These are phyloP conservation scores for Drosophila histrio DNA, from an alignment of 2,888 invertebrate genomes.

Conservation along the genomic window DNA sequence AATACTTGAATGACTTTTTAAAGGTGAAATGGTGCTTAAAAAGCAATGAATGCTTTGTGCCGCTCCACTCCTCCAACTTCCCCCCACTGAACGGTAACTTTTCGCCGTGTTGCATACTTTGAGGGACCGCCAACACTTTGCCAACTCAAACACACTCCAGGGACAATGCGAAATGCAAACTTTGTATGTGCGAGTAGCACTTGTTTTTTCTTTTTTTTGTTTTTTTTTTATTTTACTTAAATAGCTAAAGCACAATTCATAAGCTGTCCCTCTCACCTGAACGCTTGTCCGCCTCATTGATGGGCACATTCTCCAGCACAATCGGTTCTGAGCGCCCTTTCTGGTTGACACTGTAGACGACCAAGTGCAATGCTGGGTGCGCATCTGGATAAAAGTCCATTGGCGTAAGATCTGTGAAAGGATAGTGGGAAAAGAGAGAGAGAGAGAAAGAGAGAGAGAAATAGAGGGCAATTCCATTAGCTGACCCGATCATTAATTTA, in stretches of 20 bases:
- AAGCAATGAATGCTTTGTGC: conserved; percentile 70
- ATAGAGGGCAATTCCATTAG: conserved; percentile 39
- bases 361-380: conserved; percentile 89
- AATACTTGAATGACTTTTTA: conserved; percentile 82
- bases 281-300: conserved; percentile 93
- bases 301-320: conserved; percentile 92
- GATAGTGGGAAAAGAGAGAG: background rate
- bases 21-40: conserved; percentile 82
- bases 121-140: conserved; percentile 41
- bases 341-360: conserved; percentile 92
- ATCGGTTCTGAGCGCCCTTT: conserved; percentile 93
- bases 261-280: conserved; percentile 87
- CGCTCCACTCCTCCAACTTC: background rate
- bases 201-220: conserved; percentile 4
- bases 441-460: background rate
- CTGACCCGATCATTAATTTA: conserved; percentile 68
- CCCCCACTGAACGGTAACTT: conserved; percentile 33
- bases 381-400: conserved; percentile 84
- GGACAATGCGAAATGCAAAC: conserved; percentile 54
- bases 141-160: conserved; percentile 45
- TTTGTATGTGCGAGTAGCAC: conserved; percentile 50
- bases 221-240: conserved; percentile 4
- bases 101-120: conserved; percentile 48
- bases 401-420: conserved; percentile 82
- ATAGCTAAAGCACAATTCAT: conserved; percentile 31